Conservation (phyloP, 2,888 invertebrate genomes). For the Aphidoletes aphidimyza region DNA sequence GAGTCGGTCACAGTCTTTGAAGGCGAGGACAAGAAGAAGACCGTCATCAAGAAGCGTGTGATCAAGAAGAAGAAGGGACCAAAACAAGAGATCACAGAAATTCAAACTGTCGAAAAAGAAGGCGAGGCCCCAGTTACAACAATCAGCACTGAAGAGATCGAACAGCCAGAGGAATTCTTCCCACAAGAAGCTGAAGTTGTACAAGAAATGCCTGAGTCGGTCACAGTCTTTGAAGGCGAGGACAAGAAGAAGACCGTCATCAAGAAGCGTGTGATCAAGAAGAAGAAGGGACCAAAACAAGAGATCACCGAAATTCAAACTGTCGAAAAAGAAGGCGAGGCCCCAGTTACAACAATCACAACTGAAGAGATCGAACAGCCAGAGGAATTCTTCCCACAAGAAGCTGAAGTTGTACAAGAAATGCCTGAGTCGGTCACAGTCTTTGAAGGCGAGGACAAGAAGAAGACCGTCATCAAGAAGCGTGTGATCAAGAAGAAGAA, state of each 20-base stretch:
- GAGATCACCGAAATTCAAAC: conserved; percentile 63
- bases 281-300: conserved; percentile 63
- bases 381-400: conserved; percentile 61
- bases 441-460: conserved; percentile 58
- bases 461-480: conserved; percentile 64
- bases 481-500: conserved; percentile 67
- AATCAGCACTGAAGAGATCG: conserved; percentile 60
- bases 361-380: conserved; percentile 59
- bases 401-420: conserved; percentile 67
- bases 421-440: conserved; percentile 66
- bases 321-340: conserved; percentile 63
- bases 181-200: conserved; percentile 55
- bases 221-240: conserved; percentile 63
- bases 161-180: conserved; percentile 57
- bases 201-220: conserved; percentile 64
- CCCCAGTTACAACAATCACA: conserved; percentile 62
- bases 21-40: conserved; percentile 58
- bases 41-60: conserved; percentile 61
- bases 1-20: conserved; percentile 60
- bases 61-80: conserved; percentile 60
- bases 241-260: conserved; percentile 64
- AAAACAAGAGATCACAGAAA: conserved; percentile 61
- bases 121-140: conserved; percentile 62
- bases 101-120: conserved; percentile 62
- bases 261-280: conserved; percentile 67